phyloP scores from a whole-genome alignment of 1,140 invertebrate genomes.

The Anastrepha obliqua region DNA sequence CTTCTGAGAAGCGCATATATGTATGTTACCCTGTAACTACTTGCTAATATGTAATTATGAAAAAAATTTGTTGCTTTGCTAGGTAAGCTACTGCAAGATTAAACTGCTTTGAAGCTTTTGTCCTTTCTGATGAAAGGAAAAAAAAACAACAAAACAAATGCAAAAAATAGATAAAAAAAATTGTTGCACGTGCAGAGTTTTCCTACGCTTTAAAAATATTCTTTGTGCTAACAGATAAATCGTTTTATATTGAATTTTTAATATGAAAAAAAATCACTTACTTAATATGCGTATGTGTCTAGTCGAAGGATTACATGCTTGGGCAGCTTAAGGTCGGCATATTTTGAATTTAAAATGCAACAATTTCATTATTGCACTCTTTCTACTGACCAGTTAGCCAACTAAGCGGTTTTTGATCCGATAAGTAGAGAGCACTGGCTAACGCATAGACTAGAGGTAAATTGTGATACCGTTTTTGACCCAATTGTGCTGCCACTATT shows the following conservation, averaged over 20 bases:
- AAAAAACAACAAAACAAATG: background rate
- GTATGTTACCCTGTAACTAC: background rate
- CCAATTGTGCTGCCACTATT: too few species aligned
- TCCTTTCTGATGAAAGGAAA: background rate
- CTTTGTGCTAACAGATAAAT: background rate
- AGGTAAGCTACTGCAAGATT: background rate
- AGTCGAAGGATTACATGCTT: background rate
- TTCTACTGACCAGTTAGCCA: too few species aligned
- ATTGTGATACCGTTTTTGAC: too few species aligned
- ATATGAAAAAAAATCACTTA: background rate
- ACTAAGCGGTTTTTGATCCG: too few species aligned
- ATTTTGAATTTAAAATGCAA: background rate
- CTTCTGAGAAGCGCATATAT: background rate
- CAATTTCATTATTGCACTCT: too few species aligned
- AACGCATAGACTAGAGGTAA: too few species aligned
- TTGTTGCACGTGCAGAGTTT: background rate
- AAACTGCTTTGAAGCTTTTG: background rate
- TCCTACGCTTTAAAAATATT: background rate
- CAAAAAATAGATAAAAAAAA: background rate
- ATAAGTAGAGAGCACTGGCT: too few species aligned
- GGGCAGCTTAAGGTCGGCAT: background rate
- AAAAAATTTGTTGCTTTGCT: background rate
- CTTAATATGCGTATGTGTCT: background rate
- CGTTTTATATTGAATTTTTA: background rate
- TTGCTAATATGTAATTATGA: background rate